A percentile compares a stretch with the other conserved stretches of the same genome.
phyloP scores from a whole-genome alignment of 2,797 vertebrate genomes.

The Cyprinella venusta region DNA sequence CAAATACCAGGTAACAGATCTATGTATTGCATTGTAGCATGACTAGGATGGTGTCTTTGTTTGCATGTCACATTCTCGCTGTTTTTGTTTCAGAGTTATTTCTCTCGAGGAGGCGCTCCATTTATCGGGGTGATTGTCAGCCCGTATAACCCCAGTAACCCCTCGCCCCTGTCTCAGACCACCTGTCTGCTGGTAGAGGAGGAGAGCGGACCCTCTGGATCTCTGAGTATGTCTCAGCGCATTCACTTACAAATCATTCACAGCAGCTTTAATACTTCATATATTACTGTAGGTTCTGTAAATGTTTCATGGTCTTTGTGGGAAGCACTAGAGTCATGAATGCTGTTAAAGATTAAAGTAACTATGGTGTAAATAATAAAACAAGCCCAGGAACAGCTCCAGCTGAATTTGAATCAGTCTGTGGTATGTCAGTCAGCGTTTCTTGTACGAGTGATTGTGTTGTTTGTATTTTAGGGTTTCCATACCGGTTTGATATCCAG shows the following conservation, averaged over 20 bases:
- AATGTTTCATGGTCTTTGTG: constrained; percentile 6
- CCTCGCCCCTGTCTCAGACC: constrained; percentile 91
- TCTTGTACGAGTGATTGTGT: not conserved
- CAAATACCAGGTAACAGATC: constrained; percentile 89
- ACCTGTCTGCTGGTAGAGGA: constrained; percentile 94
- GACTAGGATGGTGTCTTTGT: not conserved
- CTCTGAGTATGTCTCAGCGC: constrained; percentile 83
- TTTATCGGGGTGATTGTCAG: constrained; percentile 99
- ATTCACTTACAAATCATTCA: not conserved
- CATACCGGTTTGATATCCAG: constrained; percentile 91
- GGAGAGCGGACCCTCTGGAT: constrained; percentile 80
- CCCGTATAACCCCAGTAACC: constrained; percentile 92
- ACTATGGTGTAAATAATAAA: not conserved
- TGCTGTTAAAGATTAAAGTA: constrained; percentile 12
- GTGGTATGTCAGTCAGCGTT: not conserved
- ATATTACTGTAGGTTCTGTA: not conserved
- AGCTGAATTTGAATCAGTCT: not conserved
- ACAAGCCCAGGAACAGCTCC: not conserved
- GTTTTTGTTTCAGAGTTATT: constrained; percentile 85
- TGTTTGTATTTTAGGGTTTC: constrained; percentile 80
- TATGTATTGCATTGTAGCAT: not conserved
- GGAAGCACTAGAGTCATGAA: not conserved
- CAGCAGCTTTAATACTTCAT: not conserved
- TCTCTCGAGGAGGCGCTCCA: constrained; percentile 94
- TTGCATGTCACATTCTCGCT: not conserved